phyloP scores from a whole-genome alignment of 2,888 invertebrate species.

The Tetragonula carbonaria region DNA sequence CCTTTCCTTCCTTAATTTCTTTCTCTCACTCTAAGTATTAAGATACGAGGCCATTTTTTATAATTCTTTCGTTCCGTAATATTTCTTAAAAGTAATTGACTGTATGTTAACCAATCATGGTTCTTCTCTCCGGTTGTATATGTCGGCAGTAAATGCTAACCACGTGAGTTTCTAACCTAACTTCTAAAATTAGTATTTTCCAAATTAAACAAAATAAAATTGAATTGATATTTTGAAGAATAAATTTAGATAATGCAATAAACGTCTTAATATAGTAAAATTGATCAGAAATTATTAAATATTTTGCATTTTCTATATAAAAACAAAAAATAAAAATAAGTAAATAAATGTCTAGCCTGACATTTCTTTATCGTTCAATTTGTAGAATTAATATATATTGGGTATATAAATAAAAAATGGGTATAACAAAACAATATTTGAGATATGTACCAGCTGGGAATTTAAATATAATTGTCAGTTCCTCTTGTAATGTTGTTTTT shows the following conservation, averaged over 20 bases:
- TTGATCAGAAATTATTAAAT: neutral
- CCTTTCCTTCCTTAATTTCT: neutral
- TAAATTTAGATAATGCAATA: neutral
- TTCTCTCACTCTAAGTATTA: neutral
- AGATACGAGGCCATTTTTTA: no score
- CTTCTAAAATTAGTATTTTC: neutral
- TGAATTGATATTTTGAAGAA: neutral
- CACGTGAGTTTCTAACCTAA: constrained; percentile 25
- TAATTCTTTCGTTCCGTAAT: no score
- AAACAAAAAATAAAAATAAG: neutral
- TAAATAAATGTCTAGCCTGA: neutral
- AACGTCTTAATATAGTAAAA: neutral
- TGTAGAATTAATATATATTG: neutral
- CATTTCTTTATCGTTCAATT: neutral
- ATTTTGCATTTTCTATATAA: neutral
- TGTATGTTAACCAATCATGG: no score
- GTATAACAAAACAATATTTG: constrained; percentile 96
- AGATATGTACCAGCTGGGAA: constrained; percentile 93
- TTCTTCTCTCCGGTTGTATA: neutral
- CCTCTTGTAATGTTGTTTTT: constrained; percentile 92
- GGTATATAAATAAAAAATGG: constrained; percentile 86
- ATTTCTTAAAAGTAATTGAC: no score
- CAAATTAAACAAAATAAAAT: neutral
- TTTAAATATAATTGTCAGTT: constrained; percentile 94
- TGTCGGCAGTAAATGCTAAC: neutral